Evolutionary conservation across 2,113 vertebrate genomes (phyloP), one percentile per base, ranked within the genome.

Genomic region (Bos indicus): DNA sequence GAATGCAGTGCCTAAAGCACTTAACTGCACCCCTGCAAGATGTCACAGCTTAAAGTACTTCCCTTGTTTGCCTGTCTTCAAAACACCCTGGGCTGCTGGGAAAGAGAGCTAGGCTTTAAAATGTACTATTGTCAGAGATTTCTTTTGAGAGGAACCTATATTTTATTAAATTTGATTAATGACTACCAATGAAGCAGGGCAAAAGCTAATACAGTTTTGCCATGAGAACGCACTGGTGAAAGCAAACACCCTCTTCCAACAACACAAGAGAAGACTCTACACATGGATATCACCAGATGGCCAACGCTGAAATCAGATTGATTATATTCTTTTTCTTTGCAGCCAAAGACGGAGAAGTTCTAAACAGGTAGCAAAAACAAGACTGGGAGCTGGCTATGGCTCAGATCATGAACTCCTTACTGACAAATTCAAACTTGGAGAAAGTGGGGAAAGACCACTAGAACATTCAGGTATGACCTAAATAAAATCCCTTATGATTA

Each of bases 1-100:
- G 98, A 98, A 99, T 97, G 98, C 93, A 71, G 86, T 0, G 94
- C 98, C 99, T 88, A 81, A 82, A 98, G 98, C 96, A 95, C 97
- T 98, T 94, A 87, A 15, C 86, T 82, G 96, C 92, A 97, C 62
- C 62, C 98, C 60, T 0, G 6, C 26, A 95, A 92, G 90, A 81
- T 64, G 64, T 87, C n/a, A 90, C 91, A 94, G 91, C 95, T 98
- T 87, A 81, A 89, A 85, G 74, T 80, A 52, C 82, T 95, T 97
- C 87, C 94, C 98, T 98, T 25, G 8, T 95, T 95, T 85, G 71
- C n/a, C 67, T 67, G 56, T 59, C 94, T 97, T 77, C 89, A 94
- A 83, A 97, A 92, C 60, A 96, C 92, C 43, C 51, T 86, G 25
- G 1, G 0, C 88, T 67, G 46, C 97, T 96, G 95, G 98, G 96